A percentile compares a stretch with the other conserved stretches of the same genome.
Conservation (phyloP, 2,888 invertebrate species). For the Halocaridina rubra region DNA sequence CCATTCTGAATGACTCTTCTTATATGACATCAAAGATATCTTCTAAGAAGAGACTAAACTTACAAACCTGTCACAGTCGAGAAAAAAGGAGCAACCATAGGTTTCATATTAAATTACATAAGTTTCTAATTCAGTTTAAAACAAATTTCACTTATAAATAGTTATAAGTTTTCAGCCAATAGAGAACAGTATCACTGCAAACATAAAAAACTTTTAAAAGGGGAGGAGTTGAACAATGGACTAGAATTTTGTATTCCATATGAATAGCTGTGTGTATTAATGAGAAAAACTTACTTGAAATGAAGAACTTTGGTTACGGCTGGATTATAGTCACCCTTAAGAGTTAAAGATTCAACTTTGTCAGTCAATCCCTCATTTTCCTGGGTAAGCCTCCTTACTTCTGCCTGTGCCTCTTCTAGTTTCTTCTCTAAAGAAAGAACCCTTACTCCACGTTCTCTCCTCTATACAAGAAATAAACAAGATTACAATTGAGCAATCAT, state of each 20-base stretch:
- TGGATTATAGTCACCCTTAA: conserved; percentile 73
- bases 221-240: background rate
- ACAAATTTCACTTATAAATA: no score
- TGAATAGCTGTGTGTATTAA: background rate
- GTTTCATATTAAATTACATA: no score
- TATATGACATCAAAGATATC: no score
- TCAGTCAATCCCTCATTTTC: conserved; percentile 68
- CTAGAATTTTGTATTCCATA: background rate
- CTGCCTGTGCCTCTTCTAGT: conserved; percentile 72
- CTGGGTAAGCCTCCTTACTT: conserved; percentile 63
- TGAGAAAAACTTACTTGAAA: conserved; percentile 65
- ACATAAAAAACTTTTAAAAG: no score
- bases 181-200: no score
- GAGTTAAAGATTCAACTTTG: conserved; percentile 76
- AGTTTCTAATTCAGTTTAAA: no score
- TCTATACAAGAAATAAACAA: background rate
- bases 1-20: no score
- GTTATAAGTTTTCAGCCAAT: no score
- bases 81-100: no score
- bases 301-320: conserved; percentile 67
- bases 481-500: no score
- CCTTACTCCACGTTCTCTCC: background rate
- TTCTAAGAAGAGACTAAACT: no score
- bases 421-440: conserved; percentile 71
- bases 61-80: no score